Percentiles rank a stretch among this genome's conserved stretches.
Evolutionary conservation across 2,888 invertebrate genomes (phyloP).

Genomic region (Anoplius nigerrimus): DNA sequence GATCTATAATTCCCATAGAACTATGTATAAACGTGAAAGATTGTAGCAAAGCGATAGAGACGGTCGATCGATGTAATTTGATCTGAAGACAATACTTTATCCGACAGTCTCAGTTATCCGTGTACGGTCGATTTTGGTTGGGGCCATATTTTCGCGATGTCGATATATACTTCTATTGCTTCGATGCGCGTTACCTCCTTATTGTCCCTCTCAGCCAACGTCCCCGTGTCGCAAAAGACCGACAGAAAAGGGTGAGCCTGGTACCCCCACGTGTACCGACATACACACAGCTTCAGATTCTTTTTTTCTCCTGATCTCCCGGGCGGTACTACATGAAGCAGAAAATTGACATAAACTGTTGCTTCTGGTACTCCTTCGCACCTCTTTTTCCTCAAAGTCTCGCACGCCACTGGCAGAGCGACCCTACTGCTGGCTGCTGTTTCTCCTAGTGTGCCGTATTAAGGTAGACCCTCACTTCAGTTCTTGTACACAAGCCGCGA

Average conservation of each 20-base stretch:
- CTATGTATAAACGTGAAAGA: too few relatives aligned
- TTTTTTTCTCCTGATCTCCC: slow-evolving; percentile 17
- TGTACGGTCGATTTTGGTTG: slow-evolving; percentile 28
- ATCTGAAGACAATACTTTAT: slow-evolving; percentile 34
- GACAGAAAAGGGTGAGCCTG: too few relatives aligned
- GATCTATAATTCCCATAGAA: slow-evolving; percentile 18
- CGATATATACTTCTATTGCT: slow-evolving; percentile 23
- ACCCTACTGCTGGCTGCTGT: slow-evolving; percentile 6
- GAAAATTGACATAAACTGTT: slow-evolving; percentile 61
- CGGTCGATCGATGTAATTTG: slow-evolving; percentile 16
- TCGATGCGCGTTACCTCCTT: slow-evolving; percentile 5
- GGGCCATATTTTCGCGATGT: slow-evolving; percentile 47
- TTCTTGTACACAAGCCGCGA: slow-evolving; percentile 19
- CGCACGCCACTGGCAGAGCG: slow-evolving; percentile 16
- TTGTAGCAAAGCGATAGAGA: not conserved
- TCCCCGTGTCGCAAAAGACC: not conserved
- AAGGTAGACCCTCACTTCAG: slow-evolving; percentile 32
- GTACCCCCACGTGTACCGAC: not conserved
- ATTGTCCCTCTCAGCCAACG: not conserved
- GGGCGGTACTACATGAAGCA: slow-evolving; percentile 33
- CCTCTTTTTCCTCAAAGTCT: slow-evolving; percentile 33
- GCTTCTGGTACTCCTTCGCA: slow-evolving; percentile 43
- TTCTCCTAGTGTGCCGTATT: slow-evolving; percentile 12
- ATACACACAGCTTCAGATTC: not conserved
- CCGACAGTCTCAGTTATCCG: slow-evolving; percentile 43